These are phyloP conservation scores for Sylvietta virens DNA, from an alignment of 2,113 vertebrate species.

Conservation along the genomic window DNA sequence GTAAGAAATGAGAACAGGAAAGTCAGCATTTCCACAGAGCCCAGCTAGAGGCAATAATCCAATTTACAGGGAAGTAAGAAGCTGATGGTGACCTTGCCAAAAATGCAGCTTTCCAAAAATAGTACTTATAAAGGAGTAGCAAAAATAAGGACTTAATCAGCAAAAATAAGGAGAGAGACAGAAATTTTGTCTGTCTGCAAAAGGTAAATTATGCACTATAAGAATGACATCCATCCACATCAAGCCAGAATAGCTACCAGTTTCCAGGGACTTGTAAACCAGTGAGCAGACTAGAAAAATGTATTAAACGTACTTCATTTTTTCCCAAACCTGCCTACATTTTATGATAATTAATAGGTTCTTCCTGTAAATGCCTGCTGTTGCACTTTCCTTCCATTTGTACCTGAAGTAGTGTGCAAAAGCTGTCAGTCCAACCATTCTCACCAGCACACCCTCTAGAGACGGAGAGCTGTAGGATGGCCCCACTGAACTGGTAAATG, in stretches of 20 bases:
- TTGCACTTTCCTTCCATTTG: neutral
- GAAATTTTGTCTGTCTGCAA: neutral
- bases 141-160: conserved; percentile 20
- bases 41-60: conserved; percentile 22
- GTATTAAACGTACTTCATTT: neutral
- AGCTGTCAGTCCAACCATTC: neutral
- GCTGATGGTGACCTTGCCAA: conserved; percentile 4
- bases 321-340: neutral
- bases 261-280: neutral
- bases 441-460: neutral
- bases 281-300: neutral
- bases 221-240: neutral
- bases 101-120: conserved; percentile 4
- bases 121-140: neutral
- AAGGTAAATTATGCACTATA: neutral
- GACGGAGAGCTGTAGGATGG: neutral
- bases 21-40: neutral
- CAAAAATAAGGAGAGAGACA: neutral
- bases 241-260: neutral
- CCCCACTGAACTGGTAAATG: neutral
- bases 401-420: neutral
- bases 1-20: neutral
- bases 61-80: conserved; percentile 9
- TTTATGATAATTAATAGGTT: neutral
- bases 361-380: neutral